These are phyloP conservation scores for Stenotaenia linearis DNA, from an alignment of 2,888 invertebrate genomes.

Conservation along the genomic window DNA sequence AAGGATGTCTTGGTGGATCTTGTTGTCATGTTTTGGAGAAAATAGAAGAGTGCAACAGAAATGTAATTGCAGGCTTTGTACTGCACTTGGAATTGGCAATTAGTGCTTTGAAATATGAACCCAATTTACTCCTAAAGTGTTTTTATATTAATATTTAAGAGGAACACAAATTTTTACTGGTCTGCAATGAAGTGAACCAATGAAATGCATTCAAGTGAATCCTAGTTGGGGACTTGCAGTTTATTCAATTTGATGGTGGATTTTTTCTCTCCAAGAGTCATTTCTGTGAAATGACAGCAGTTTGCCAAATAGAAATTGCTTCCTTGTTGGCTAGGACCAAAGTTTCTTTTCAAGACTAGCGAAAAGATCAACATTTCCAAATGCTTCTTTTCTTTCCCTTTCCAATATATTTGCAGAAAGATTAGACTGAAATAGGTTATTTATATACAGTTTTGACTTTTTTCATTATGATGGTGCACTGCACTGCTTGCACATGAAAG, in stretches of 20 bases:
- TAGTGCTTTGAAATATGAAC: neutral
- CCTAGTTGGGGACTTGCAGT: neutral
- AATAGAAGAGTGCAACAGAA: no score
- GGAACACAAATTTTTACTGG: neutral
- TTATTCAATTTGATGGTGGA: constrained; percentile 5
- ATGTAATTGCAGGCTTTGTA: no score
- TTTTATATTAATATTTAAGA: neutral
- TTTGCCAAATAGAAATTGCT: constrained; percentile 19
- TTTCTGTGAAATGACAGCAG: constrained; percentile 19
- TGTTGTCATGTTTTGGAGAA: no score
- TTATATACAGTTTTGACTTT: constrained; percentile 15
- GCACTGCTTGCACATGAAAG: neutral
- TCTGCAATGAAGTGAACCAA: neutral
- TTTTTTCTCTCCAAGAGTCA: neutral
- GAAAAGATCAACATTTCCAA: constrained; percentile 6
- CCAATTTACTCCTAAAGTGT: neutral
- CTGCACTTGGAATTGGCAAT: neutral
- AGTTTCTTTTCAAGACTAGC: neutral
- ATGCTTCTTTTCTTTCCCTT: neutral
- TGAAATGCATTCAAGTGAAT: neutral
- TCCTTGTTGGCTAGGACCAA: neutral
- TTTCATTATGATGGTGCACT: neutral
- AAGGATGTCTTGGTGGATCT: no score
- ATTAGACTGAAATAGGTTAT: constrained; percentile 15
- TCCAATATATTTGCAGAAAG: constrained; percentile 1